Percentiles rank a stretch among this genome's conserved stretches.
phyloP scores from a whole-genome alignment of 2,888 invertebrate species.

The Barypeithes pellucidus region DNA sequence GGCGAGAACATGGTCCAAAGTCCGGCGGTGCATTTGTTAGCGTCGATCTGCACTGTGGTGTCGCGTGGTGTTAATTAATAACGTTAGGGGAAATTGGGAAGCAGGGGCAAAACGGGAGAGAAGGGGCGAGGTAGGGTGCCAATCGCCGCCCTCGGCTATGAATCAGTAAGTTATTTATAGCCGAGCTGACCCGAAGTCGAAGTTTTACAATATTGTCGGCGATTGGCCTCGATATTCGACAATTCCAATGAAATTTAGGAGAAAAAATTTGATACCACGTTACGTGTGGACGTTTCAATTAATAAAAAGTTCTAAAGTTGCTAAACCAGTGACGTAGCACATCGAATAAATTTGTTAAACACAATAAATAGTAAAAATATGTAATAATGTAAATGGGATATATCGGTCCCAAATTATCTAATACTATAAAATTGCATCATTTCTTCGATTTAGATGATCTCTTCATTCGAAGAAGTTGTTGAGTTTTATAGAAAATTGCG shows the following conservation, averaged over 20 bases:
- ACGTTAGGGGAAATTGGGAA: slow-evolving; percentile 57
- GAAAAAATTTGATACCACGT: slow-evolving; percentile 27
- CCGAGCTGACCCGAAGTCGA: slow-evolving; percentile 53
- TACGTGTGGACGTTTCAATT: slow-evolving; percentile 4
- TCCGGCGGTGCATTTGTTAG: slow-evolving; percentile 47
- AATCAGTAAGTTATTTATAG: slow-evolving; percentile 66
- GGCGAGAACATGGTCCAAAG: slow-evolving; percentile 35
- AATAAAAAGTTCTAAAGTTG: not conserved
- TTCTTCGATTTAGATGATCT: too few relatives aligned
- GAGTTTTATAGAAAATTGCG: too few relatives aligned
- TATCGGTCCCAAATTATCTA: too few relatives aligned
- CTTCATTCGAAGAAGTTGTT: too few relatives aligned
- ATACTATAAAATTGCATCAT: too few relatives aligned
- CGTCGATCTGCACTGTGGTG: slow-evolving; percentile 54
- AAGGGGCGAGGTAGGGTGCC: slow-evolving; percentile 61
- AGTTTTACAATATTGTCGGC: slow-evolving; percentile 44
- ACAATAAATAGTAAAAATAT: too few relatives aligned
- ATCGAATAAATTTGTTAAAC: too few relatives aligned
- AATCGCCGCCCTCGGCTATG: slow-evolving; percentile 64
- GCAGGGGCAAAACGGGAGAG: slow-evolving; percentile 58
- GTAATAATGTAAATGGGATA: too few relatives aligned
- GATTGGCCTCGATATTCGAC: slow-evolving; percentile 41
- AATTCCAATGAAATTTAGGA: slow-evolving; percentile 30
- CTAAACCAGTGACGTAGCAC: too few relatives aligned
- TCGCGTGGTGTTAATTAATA: slow-evolving; percentile 66